Evolutionary conservation across 1,140 invertebrate species (phyloP).

Genomic region (Pristionchus pacificus): DNA sequence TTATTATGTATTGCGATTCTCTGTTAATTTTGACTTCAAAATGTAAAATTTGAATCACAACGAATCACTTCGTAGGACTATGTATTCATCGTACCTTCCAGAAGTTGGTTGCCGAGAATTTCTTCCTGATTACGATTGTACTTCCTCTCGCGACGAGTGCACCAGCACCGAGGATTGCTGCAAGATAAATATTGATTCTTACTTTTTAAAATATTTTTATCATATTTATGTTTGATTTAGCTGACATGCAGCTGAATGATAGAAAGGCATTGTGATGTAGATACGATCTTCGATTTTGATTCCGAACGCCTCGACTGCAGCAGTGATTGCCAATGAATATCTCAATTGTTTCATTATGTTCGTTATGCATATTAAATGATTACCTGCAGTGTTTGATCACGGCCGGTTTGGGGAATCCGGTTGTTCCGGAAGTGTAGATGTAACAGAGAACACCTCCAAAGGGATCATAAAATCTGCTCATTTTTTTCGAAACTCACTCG

Average conservation of each 20-base stretch:
- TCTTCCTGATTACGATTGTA: conserved; percentile 78
- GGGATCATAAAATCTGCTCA: no score
- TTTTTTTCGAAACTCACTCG: no score
- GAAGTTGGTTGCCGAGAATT: conserved; percentile 91
- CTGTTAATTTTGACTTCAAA: no score
- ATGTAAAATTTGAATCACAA: no score
- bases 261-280: conserved; percentile 83
- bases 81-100: no score
- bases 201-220: no score
- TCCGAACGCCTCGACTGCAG: conserved; percentile 35
- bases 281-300: conserved; percentile 67
- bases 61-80: no score
- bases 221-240: no score
- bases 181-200: no score
- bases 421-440: conserved; percentile 59
- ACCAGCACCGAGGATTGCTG: conserved; percentile 65
- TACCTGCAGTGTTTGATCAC: conserved; percentile 43
- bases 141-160: conserved; percentile 77
- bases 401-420: conserved; percentile 58
- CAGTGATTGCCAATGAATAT: conserved; percentile 38
- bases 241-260: conserved; percentile 84
- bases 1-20: no score
- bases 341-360: no score
- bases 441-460: conserved; percentile 55
- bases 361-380: no score